A percentile compares a stretch with the other conserved stretches of the same genome.
phyloP scores from a whole-genome alignment of 2,888 invertebrate species.

The Spatulosminthurus flaviceps region DNA sequence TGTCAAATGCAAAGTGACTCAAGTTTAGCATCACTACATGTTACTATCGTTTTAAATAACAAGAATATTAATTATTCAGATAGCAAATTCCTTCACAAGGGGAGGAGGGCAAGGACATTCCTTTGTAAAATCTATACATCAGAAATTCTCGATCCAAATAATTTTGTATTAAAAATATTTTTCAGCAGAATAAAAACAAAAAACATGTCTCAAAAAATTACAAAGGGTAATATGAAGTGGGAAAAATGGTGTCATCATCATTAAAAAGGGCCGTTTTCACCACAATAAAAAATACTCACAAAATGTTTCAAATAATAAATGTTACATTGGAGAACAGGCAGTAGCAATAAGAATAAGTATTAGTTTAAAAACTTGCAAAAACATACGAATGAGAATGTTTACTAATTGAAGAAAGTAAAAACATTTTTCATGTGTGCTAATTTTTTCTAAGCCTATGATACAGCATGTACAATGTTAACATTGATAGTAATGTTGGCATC shows the following conservation, averaged over 20 bases:
- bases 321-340: not conserved
- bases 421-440: not conserved
- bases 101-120: not conserved
- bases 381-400: not conserved
- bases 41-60: not conserved
- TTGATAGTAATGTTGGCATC: slow-evolving; percentile 36
- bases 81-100: not conserved
- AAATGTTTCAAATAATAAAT: not conserved
- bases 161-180: too few species aligned
- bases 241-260: too few species aligned
- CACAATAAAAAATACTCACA: too few species aligned
- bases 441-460: not conserved
- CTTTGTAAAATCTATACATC: not conserved
- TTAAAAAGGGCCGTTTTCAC: too few species aligned
- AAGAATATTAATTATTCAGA: not conserved
- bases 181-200: not conserved
- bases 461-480: slow-evolving; percentile 11
- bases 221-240: too few species aligned
- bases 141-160: not conserved
- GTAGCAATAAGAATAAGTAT: not conserved
- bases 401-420: too few species aligned
- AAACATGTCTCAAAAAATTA: not conserved
- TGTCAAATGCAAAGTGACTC: not conserved
- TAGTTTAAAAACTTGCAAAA: not conserved
- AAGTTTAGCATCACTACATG: not conserved